Evolutionary conservation across 2,888 invertebrate species (phyloP), one percentile per base, ranked within the genome.

Genomic region (Synergus umbraculus): DNA sequence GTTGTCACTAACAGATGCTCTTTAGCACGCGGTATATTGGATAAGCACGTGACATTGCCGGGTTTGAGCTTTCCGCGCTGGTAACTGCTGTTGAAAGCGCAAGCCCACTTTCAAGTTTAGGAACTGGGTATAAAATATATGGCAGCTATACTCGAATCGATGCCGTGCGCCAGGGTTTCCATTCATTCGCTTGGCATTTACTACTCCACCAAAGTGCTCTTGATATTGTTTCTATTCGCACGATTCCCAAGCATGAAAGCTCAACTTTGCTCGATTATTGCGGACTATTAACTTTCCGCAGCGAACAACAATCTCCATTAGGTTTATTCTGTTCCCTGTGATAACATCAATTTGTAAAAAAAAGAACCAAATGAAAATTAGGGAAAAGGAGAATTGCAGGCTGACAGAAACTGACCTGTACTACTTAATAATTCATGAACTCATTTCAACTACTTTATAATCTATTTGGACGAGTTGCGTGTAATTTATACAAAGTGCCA

Each of bases 31-130:
- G 54, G 67, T 58, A 44, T 54, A 65, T 37, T 15, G 22, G 15
- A 37, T 5, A 73, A 81, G 82, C 88, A 89, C 88, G 89, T 89
- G 88, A 86, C 60, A 54, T 22, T 49, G 77, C 73, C 77, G 78
- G 81, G 83, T 87, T 88, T 83, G 84, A 89, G 85, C 79, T 81
- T 88, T 89, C 85, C 89, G 88, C 89, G 87, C 83, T 85, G 77
- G 66, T 64, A 63, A 77, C 37, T 44, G 12, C 77, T 43, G n/a
- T 54, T 15, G n/a, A 85, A 65, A 69, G 90, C 89, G 90, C 89
- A 90, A 85, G 83, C 87, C 82, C 87, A 49, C 58, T 77, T 79
- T 82, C 80, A 85, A 85, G 79, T 84, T 83, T 82, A 73, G 18
- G 9, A 54, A 37, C n/a, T 18, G 9, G 49, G n/a, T 54, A 54